phyloP scores from a whole-genome alignment of 1,140 invertebrate genomes.

The Leptinotarsa texana region DNA sequence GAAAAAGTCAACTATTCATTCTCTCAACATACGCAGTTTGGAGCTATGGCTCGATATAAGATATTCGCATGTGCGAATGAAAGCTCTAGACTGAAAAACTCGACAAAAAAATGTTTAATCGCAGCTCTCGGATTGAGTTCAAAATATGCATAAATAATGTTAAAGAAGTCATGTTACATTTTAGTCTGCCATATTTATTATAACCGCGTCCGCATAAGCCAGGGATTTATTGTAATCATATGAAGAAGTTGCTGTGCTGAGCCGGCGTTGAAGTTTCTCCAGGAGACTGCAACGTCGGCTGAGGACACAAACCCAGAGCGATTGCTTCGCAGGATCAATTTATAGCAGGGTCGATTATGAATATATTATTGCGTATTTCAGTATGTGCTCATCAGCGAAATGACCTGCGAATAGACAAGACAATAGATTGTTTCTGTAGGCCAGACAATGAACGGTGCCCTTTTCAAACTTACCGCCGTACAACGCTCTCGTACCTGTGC shows the following conservation, averaged over 20 bases:
- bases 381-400: conserved; percentile 40
- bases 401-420: conserved; percentile 50
- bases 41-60: no score
- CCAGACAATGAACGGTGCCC: conserved; percentile 45
- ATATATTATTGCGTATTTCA: conserved; percentile 48
- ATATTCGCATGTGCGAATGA: no score
- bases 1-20: no score
- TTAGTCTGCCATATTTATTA: conserved; percentile 46
- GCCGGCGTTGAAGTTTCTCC: conserved; percentile 27
- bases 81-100: no score
- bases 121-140: conserved; percentile 35
- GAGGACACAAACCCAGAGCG: conserved; percentile 22
- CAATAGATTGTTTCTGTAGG: conserved; percentile 51
- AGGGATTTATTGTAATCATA: conserved; percentile 46
- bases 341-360: conserved; percentile 32
- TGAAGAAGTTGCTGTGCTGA: conserved; percentile 31
- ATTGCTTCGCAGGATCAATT: conserved; percentile 13
- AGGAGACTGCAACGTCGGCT: conserved; percentile 10
- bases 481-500: conserved; percentile 26
- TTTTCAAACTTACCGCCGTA: conserved; percentile 51
- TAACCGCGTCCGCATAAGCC: conserved; percentile 39
- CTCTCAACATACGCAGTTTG: no score
- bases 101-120: conserved; percentile 32
- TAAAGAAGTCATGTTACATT: conserved; percentile 47
- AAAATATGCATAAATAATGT: conserved; percentile 46